phyloP scores from a whole-genome alignment of 2,113 vertebrate species.

The Ctenomys sociabilis region DNA sequence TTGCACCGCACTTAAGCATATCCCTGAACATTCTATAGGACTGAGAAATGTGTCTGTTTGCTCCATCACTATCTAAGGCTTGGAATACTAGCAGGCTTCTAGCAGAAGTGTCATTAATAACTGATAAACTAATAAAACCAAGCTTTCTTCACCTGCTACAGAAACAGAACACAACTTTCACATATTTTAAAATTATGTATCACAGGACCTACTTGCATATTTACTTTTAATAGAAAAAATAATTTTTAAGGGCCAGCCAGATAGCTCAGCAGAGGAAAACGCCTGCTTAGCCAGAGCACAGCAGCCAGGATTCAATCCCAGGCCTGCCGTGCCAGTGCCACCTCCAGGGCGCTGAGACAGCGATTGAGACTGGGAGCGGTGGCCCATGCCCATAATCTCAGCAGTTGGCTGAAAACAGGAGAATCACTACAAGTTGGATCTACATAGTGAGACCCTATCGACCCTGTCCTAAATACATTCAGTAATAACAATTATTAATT shows the following conservation, averaged over 20 bases:
- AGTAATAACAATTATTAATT: not conserved
- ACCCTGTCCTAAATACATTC: no score
- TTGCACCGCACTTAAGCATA: not conserved
- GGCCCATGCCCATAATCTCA: no score
- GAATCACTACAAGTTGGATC: no score
- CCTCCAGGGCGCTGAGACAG: no score
- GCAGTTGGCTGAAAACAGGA: no score
- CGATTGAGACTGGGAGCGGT: no score
- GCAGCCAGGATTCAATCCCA: no score
- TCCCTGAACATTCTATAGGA: not conserved
- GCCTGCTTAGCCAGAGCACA: no score
- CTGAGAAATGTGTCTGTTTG: not conserved
- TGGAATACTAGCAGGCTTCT: not conserved
- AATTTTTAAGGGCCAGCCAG: not conserved
- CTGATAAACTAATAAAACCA: conserved; percentile 4
- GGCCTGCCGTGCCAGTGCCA: no score
- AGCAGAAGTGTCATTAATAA: not conserved
- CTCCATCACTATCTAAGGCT: not conserved
- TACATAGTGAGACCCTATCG: no score
- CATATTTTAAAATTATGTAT: conserved; percentile 11
- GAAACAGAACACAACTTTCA: conserved; percentile 19
- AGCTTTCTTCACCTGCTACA: conserved; percentile 12
- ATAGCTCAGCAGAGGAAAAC: no score
- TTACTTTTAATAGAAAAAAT: conserved; percentile 5
- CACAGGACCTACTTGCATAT: not conserved